phyloP scores from a whole-genome alignment of 2,113 vertebrate genomes.

The Indri indri region DNA sequence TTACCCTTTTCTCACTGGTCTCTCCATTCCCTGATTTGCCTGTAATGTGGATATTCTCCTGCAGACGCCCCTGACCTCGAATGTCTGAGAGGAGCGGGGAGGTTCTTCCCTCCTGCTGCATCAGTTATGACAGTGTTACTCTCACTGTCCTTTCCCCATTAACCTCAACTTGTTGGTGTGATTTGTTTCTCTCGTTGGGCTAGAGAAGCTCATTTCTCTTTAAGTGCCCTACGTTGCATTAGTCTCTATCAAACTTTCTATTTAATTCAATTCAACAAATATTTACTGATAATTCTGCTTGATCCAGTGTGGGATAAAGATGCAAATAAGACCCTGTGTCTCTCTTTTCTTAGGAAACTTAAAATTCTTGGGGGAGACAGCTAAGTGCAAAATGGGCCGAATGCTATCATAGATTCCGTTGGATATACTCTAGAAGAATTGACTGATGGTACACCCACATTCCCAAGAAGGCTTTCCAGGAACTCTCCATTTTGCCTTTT shows the following conservation, averaged over 20 bases:
- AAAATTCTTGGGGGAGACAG: not conserved
- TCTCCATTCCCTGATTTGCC: not conserved
- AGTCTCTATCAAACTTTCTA: not conserved
- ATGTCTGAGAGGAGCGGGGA: not conserved
- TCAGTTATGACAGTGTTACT: rapidly evolving
- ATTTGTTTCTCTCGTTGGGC: not conserved
- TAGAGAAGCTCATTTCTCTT: not conserved
- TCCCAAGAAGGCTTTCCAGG: not conserved
- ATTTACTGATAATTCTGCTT: not conserved
- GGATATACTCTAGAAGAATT: not conserved
- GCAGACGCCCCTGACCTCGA: not conserved
- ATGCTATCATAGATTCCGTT: too few species aligned
- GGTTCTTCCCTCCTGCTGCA: not conserved
- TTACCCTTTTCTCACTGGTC: not conserved
- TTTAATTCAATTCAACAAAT: not conserved
- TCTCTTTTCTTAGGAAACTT: not conserved
- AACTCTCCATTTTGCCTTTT: not conserved
- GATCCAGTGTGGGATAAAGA: not conserved
- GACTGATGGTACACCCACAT: not conserved
- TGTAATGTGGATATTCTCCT: not conserved
- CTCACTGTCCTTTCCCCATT: not conserved
- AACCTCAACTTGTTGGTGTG: not conserved
- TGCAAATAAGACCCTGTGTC: not conserved
- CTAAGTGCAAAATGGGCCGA: not conserved
- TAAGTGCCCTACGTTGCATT: not conserved